phyloP scores from a whole-genome alignment of 2,888 invertebrate species.

The Allolobophora icterica region DNA sequence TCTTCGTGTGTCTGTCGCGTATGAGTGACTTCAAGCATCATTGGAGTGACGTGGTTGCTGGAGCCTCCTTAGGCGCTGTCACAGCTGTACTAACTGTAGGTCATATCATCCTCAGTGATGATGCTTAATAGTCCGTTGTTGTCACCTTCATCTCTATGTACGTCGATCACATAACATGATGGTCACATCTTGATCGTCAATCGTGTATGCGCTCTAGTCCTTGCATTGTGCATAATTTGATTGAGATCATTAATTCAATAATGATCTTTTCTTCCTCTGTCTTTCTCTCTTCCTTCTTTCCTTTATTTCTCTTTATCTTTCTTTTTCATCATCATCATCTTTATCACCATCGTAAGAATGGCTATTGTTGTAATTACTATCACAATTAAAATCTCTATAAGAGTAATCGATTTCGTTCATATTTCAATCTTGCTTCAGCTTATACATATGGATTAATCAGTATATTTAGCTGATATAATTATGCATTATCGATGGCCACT shows the following conservation, averaged over 20 bases:
- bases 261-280: no score
- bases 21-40: slow-evolving; percentile 70
- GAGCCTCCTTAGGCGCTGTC: slow-evolving; percentile 69
- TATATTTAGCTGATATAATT: background rate
- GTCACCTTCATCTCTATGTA: no score
- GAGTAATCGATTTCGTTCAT: background rate
- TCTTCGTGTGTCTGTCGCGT: slow-evolving; percentile 73
- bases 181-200: no score
- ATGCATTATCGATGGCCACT: background rate
- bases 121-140: no score
- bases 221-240: no score
- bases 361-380: background rate
- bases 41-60: slow-evolving; percentile 90
- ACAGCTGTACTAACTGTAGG: slow-evolving; percentile 61
- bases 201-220: no score
- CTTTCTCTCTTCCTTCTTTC: no score
- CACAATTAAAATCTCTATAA: background rate
- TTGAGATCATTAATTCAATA: no score
- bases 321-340: no score
- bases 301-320: no score
- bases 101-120: background rate
- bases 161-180: no score
- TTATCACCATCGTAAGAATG: background rate
- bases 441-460: no score
- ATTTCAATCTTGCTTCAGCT: background rate